Percentiles rank a stretch among this genome's conserved stretches.
These are phyloP conservation scores for Archips crataeganus DNA, from an alignment of 2,888 invertebrate species.

Conservation along the genomic window DNA sequence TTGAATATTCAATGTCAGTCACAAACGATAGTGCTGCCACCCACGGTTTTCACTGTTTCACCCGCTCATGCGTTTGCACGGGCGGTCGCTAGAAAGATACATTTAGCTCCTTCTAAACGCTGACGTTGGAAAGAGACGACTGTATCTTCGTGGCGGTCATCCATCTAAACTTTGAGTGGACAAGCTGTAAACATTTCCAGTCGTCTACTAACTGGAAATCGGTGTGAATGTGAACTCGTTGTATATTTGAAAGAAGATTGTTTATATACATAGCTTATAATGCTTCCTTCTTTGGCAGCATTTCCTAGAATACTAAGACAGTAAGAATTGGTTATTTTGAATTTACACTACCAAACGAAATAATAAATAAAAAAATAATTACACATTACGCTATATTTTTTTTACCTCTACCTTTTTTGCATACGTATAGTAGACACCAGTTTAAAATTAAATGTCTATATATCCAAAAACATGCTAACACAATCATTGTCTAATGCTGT, in stretches of 20 bases:
- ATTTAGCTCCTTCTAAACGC: background rate
- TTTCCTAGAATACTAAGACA: constrained; percentile 5
- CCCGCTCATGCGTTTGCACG: background rate
- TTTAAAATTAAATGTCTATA: too few species aligned
- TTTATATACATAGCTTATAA: background rate
- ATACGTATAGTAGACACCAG: too few species aligned
- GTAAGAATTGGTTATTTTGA: constrained; percentile 27
- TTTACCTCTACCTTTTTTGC: background rate
- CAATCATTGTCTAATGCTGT: too few species aligned
- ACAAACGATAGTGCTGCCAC: background rate
- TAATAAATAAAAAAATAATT: constrained; percentile 20
- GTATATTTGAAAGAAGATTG: constrained; percentile 11
- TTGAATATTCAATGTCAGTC: background rate
- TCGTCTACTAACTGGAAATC: background rate
- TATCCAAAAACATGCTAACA: too few species aligned
- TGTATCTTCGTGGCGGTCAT: background rate
- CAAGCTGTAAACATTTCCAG: background rate
- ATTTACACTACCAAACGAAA: constrained; percentile 25
- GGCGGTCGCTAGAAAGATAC: background rate
- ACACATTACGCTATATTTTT: constrained; percentile 4
- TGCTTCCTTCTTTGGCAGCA: constrained; percentile 14
- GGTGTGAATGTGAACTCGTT: background rate
- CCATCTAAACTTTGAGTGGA: background rate
- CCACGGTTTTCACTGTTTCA: background rate
- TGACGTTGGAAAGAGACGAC: background rate